Base-by-base conservation (phyloP, 1,140 invertebrate genomes). In the Bombus superbus region DNA sequence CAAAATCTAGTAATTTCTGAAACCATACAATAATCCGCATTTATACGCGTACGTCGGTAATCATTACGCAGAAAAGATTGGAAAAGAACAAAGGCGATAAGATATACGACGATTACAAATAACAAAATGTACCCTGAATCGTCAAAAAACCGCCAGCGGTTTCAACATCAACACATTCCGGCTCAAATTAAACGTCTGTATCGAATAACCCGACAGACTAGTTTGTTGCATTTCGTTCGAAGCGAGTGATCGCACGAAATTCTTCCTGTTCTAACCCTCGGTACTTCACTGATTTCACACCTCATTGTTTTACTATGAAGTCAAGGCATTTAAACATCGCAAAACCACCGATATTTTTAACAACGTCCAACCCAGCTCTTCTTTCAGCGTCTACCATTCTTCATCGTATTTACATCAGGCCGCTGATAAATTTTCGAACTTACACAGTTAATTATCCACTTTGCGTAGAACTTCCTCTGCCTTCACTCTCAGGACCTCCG, bases 391-490 rank as follows among this genome's bases (percentile, higher is more conserved):
- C n/a, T 10, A 44, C 4, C 28, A 40, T 8, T 15, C 10, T 38
- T 6, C 1, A 2, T 25, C 35, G 0, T 89, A 86, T 89, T 83
- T 86, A 89, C 88, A 62, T 28, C 75, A 35, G 78, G 42, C 69
- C 77, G 59, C 40, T 8, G 9, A 40, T n/a, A 9, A 1, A 44
- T 68, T 3, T 10, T 32, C 22, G 0, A 8, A 8, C 25, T 8
- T 44, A 4, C 81, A 82, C 83, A 86, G 86, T 92, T 92, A 95
- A 92, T 95, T 95, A 76, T 94, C 95, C 76, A 92, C 91, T 81
- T 95, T 95, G 57, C 94, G 93, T 86, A 95, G 88, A 73, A 93
- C 91, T 88, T 95, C 94, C 59, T 95, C 94, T 28, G 95, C 95
- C 84, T 95, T 95, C 66, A 95, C 94, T 92, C 95, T 93, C 4